These are phyloP conservation scores for Clarias macrocephalus DNA, from an alignment of 2,113 vertebrate species.

Conservation along the genomic window DNA sequence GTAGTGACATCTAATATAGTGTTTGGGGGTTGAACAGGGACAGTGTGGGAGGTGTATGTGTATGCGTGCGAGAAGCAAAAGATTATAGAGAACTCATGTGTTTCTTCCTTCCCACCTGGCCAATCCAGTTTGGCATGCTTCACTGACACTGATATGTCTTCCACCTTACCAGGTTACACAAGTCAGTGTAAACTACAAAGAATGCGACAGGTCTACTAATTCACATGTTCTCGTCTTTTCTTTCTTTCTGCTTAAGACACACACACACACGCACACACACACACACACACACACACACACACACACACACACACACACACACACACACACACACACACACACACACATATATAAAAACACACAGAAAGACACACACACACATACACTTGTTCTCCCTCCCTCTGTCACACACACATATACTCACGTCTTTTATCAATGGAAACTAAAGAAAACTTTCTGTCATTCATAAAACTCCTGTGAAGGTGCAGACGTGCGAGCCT, in stretches of 20 bases:
- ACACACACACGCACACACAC: neutral
- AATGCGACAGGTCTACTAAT: constrained; percentile 51
- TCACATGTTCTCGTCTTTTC: neutral
- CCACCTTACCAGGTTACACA: constrained; percentile 63
- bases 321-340: neutral
- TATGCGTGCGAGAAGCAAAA: constrained; percentile 45
- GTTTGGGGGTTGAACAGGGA: constrained; percentile 23
- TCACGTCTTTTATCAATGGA: constrained; percentile 69
- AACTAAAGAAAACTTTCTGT: constrained; percentile 37
- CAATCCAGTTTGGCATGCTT: constrained; percentile 71
- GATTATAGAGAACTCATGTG: constrained; percentile 61
- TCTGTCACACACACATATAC: too few relatives aligned
- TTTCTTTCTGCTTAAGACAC: neutral
- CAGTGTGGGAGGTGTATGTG: constrained; percentile 50
- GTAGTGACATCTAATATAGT: neutral
- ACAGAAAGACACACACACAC: constrained; percentile 8
- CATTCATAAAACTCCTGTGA: constrained; percentile 70
- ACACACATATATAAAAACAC: neutral
- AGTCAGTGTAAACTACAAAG: constrained; percentile 72
- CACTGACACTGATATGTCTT: constrained; percentile 60
- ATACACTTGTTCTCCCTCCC: neutral
- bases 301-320: neutral
- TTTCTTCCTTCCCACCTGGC: constrained; percentile 60
- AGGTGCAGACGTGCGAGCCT: constrained; percentile 33
- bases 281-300: constrained; percentile 1